Percentiles rank a stretch among this genome's conserved stretches.
These are phyloP conservation scores for Teleogryllus oceanicus DNA, from an alignment of 2,888 invertebrate genomes.

Conservation along the genomic window DNA sequence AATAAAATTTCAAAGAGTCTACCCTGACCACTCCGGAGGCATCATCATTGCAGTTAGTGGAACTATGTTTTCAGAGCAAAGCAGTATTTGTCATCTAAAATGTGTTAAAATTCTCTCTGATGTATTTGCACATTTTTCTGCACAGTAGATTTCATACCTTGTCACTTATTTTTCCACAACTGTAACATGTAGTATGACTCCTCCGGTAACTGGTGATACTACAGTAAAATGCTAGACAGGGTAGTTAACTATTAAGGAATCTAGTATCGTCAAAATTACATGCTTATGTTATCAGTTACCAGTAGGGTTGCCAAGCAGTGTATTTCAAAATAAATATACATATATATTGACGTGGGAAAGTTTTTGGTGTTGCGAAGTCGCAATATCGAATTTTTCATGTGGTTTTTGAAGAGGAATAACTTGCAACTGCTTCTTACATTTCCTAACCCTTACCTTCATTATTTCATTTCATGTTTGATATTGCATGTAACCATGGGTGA, in stretches of 20 bases:
- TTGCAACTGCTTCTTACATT: no score
- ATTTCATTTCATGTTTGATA: no score
- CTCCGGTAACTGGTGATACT: neutral
- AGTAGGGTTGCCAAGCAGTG: conserved; percentile 2
- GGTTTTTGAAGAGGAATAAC: neutral
- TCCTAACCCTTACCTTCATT: no score
- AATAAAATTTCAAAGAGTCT: neutral
- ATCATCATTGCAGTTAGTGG: no score
- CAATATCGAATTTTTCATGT: neutral
- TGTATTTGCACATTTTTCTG: neutral
- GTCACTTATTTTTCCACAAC: neutral
- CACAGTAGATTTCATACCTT: neutral
- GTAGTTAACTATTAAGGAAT: neutral
- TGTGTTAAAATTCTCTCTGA: neutral
- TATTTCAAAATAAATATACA: neutral
- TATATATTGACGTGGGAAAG: neutral
- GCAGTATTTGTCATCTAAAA: neutral
- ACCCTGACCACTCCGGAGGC: neutral
- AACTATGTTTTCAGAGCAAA: no score
- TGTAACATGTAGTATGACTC: neutral
- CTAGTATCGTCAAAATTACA: neutral
- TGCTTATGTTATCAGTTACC: neutral
- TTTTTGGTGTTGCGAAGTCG: conserved; percentile 3
- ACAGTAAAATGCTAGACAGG: neutral
- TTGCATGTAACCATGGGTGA: no score